Conservation (phyloP, 2,888 invertebrate species). For the Apeira syringaria region DNA sequence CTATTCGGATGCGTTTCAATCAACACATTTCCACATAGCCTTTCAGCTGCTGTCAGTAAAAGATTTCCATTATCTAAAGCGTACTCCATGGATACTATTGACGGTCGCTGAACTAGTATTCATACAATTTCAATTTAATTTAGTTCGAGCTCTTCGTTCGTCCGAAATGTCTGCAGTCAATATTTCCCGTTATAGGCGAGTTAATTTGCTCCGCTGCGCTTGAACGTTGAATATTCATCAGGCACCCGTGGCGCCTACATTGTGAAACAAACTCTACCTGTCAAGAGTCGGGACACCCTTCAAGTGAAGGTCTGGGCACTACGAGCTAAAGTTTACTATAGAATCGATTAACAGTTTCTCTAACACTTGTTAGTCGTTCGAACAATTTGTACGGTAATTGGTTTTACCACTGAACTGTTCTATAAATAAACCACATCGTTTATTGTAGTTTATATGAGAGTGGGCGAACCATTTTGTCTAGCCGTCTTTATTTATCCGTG, state of each 20-base stretch:
- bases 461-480: too few species aligned
- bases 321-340: slow-evolving; percentile 33
- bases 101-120: too few species aligned
- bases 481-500: too few species aligned
- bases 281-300: slow-evolving; percentile 43
- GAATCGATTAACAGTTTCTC: slow-evolving; percentile 39
- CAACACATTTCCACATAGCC: too few species aligned
- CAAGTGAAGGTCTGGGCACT: slow-evolving; percentile 36
- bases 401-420: slow-evolving; percentile 23
- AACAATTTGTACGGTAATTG: slow-evolving; percentile 32
- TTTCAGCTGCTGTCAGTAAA: too few species aligned
- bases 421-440: too few species aligned
- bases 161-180: slow-evolving; percentile 4
- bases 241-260: slow-evolving; percentile 35
- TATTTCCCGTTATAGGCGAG: slow-evolving; percentile 8
- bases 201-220: slow-evolving; percentile 29
- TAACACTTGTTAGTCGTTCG: slow-evolving; percentile 21
- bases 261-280: slow-evolving; percentile 39
- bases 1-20: too few species aligned
- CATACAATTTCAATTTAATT: background rate
- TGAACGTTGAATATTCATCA: slow-evolving; percentile 47
- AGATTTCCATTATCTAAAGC: too few species aligned
- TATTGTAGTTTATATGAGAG: too few species aligned
- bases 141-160: background rate
- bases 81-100: too few species aligned